Percentiles rank a stretch among this genome's conserved stretches.
Conservation (phyloP, 2,888 invertebrate species). For the Temnothorax ravouxi region DNA sequence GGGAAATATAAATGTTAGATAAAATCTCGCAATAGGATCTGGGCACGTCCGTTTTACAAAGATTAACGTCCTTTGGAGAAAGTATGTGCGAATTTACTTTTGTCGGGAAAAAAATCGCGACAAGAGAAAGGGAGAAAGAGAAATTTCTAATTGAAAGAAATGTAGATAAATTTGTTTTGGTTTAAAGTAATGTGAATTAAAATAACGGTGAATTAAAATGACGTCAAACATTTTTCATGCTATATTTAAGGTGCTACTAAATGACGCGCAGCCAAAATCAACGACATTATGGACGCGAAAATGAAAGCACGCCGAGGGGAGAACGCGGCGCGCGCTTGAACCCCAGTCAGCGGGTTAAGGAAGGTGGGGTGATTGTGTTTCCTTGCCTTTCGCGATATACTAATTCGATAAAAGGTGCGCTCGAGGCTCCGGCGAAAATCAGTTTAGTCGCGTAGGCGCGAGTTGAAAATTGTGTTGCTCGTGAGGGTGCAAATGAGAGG, state of each 20-base stretch:
- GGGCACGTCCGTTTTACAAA: not conserved
- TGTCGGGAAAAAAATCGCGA: not conserved
- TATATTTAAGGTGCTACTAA: constrained; percentile 32
- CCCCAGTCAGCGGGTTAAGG: constrained; percentile 35
- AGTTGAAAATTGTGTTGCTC: constrained; percentile 77
- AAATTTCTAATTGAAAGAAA: not conserved
- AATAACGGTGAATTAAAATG: not conserved
- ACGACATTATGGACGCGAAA: constrained; percentile 44
- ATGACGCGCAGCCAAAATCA: constrained; percentile 45
- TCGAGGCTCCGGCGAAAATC: constrained; percentile 72
- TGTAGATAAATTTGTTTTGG: not conserved
- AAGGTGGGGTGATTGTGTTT: constrained; percentile 58
- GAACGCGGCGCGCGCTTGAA: constrained; percentile 45
- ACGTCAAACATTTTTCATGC: not conserved
- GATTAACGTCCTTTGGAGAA: constrained; percentile 18
- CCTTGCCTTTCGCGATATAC: constrained; percentile 69
- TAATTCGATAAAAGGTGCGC: constrained; percentile 76
- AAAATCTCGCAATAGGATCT: not conserved
- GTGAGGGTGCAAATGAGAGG: constrained; percentile 52
- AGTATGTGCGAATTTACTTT: not conserved
- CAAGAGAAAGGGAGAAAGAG: not conserved
- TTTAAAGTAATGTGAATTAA: constrained; percentile 15
- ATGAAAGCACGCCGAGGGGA: constrained; percentile 62
- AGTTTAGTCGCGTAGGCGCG: constrained; percentile 75
- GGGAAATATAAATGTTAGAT: constrained; percentile 40